Evolutionary conservation across 2,888 invertebrate genomes (phyloP).

Genomic region (Eupithecia centaureata): DNA sequence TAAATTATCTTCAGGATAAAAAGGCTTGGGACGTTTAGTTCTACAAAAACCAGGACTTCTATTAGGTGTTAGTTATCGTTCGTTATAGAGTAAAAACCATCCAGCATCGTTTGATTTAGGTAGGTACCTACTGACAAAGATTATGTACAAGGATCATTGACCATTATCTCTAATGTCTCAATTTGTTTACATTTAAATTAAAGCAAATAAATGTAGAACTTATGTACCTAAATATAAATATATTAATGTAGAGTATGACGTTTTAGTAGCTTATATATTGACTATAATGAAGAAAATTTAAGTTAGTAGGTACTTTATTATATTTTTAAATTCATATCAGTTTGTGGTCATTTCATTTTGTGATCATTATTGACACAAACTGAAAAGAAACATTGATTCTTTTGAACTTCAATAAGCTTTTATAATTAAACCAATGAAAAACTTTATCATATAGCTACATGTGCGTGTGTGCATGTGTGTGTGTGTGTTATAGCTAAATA

Average conservation of each 20-base stretch:
- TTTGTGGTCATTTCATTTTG: neutral
- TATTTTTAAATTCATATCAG: neutral
- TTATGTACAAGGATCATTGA: neutral
- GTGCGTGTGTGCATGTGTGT: no score
- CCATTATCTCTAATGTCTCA: neutral
- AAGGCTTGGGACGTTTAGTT: no score
- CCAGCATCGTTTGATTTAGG: neutral
- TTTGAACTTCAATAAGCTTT: neutral
- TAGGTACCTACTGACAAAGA: neutral
- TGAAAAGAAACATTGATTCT: neutral
- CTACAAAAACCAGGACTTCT: no score
- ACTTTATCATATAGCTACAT: neutral
- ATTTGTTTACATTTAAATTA: neutral
- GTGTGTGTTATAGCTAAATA: neutral
- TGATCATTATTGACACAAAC: neutral
- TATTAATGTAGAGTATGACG: no score
- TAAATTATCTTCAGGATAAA: no score
- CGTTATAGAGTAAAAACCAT: no score
- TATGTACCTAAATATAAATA: no score
- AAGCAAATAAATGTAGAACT: neutral
- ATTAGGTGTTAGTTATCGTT: no score
- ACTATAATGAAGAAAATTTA: neutral
- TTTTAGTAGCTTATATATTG: neutral
- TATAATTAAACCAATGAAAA: neutral
- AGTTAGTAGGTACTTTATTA: neutral